These are phyloP conservation scores for Drosophila pruinosa DNA, from an alignment of 1,140 invertebrate species.

Conservation along the genomic window DNA sequence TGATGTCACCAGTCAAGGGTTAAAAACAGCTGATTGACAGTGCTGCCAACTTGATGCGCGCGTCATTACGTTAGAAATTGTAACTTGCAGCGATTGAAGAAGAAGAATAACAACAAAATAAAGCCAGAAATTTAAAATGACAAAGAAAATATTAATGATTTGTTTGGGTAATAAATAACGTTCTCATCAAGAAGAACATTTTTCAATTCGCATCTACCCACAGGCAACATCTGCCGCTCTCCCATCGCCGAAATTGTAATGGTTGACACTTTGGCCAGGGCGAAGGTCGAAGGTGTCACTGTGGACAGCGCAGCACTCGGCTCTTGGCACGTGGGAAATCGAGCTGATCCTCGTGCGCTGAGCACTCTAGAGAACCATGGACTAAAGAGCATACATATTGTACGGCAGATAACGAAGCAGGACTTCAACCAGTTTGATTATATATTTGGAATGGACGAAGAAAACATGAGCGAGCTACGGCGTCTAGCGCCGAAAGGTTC, in stretches of 20 bases:
- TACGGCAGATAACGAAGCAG: constrained; percentile 88
- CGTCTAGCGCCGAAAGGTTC: constrained; percentile 85
- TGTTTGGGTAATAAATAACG: constrained; percentile 83
- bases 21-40: constrained; percentile 19
- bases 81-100: not conserved
- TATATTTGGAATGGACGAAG: constrained; percentile 96
- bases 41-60: constrained; percentile 1
- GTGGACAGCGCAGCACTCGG: constrained; percentile 95
- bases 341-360: constrained; percentile 90
- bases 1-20: constrained; percentile 13
- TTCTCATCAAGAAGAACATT: not conserved
- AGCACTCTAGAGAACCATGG: constrained; percentile 88
- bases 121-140: constrained; percentile 32
- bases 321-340: constrained; percentile 92
- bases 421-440: constrained; percentile 92
- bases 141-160: constrained; percentile 84
- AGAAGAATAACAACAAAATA: constrained; percentile 8
- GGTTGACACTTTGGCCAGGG: constrained; percentile 87
- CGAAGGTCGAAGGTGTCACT: constrained; percentile 86
- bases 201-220: not conserved
- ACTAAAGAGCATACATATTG: constrained; percentile 89
- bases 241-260: constrained; percentile 97
- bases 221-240: constrained; percentile 96
- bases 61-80: constrained; percentile 3
- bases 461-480: constrained; percentile 89